These are phyloP conservation scores for Strigamia maritima DNA, from an alignment of 2,888 invertebrate genomes.

Conservation along the genomic window DNA sequence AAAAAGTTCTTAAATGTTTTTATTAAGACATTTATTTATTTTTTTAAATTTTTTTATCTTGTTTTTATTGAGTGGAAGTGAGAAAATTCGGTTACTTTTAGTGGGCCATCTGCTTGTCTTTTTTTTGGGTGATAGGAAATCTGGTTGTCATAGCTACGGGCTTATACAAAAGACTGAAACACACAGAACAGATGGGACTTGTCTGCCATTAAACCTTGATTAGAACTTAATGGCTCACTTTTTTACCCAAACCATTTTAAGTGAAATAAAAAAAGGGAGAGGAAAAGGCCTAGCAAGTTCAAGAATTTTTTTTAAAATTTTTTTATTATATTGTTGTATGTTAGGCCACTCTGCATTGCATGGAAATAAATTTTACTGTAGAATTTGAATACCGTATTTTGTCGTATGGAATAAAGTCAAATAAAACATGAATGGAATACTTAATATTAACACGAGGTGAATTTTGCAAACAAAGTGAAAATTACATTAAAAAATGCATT, in stretches of 20 bases:
- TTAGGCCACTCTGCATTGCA: background rate
- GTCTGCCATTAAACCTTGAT: background rate
- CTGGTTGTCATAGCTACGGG: background rate
- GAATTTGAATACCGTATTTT: too few relatives aligned
- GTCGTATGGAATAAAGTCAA: too few relatives aligned
- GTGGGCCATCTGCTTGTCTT: background rate
- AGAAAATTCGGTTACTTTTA: background rate
- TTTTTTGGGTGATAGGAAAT: background rate
- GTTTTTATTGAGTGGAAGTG: background rate
- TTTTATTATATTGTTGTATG: background rate
- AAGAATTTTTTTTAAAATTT: background rate
- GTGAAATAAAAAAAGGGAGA: background rate
- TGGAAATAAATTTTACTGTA: too few relatives aligned
- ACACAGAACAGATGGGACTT: slow-evolving; percentile 1
- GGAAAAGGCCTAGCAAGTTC: background rate
- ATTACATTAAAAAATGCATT: too few relatives aligned
- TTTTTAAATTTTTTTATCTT: background rate
- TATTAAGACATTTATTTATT: background rate
- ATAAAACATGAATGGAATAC: too few relatives aligned
- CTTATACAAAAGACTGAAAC: slow-evolving; percentile 5
- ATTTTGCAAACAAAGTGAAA: too few relatives aligned
- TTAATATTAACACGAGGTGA: too few relatives aligned
- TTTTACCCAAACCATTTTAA: background rate
- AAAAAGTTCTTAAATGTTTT: background rate
- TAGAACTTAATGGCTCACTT: background rate